These are phyloP conservation scores for Ceramica pisi DNA, from an alignment of 2,888 invertebrate species.

Conservation along the genomic window DNA sequence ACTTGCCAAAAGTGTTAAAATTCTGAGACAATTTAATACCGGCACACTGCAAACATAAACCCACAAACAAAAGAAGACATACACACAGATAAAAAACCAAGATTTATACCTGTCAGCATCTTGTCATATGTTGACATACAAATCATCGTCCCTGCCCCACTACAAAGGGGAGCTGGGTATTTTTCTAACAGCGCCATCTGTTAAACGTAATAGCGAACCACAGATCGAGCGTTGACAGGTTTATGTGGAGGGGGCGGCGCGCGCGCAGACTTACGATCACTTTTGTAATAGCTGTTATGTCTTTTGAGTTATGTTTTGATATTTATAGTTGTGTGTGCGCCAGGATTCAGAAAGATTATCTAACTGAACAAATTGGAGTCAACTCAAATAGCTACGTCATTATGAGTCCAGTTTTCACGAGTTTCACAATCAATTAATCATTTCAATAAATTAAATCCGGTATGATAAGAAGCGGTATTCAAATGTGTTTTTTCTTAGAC, in stretches of 20 bases:
- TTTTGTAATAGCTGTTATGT: conserved; percentile 58
- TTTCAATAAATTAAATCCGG: background rate
- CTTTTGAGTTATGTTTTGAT: conserved; percentile 39
- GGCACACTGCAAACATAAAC: conserved; percentile 23
- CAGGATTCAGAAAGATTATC: background rate
- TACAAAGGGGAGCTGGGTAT: conserved; percentile 64
- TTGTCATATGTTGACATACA: conserved; percentile 63
- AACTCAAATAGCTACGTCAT: background rate
- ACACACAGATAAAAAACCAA: conserved; percentile 52
- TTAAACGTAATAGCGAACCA: conserved; percentile 68
- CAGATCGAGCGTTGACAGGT: conserved; percentile 81
- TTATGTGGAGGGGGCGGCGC: conserved; percentile 70
- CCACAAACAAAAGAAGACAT: conserved; percentile 45
- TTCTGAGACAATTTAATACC: background rate
- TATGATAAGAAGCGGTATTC: background rate
- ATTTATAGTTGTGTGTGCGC: conserved; percentile 18
- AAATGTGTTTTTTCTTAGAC: background rate
- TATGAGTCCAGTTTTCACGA: background rate
- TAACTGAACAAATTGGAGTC: background rate
- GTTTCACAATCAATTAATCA: background rate
- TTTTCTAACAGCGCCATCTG: conserved; percentile 68
- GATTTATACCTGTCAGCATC: conserved; percentile 63
- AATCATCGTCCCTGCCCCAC: conserved; percentile 55
- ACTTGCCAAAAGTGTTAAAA: background rate
- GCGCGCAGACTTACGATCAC: conserved; percentile 60